Percentiles rank a stretch among this genome's conserved stretches.
These are phyloP conservation scores for Pachydiplax longipennis DNA, from an alignment of 2,888 invertebrate species.

Conservation along the genomic window DNA sequence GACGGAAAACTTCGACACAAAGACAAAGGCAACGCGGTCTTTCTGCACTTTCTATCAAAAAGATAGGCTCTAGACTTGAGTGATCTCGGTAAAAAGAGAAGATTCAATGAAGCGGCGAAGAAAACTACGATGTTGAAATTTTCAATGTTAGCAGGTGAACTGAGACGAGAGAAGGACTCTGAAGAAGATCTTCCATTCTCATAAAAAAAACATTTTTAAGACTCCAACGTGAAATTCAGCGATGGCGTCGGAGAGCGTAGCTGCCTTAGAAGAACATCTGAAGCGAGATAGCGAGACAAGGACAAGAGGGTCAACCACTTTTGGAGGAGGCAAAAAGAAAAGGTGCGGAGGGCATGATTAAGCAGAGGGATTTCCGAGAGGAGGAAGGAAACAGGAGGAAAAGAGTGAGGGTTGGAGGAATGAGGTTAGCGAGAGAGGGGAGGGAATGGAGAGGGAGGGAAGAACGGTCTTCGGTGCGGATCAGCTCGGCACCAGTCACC, in stretches of 20 bases:
- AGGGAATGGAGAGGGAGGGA: background rate
- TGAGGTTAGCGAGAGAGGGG: slow-evolving; percentile 51
- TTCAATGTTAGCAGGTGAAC: no score
- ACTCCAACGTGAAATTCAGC: no score
- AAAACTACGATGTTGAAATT: no score
- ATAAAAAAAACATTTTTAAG: no score
- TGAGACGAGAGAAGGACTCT: no score
- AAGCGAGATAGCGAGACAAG: background rate
- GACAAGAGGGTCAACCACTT: background rate
- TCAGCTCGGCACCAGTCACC: slow-evolving; percentile 45
- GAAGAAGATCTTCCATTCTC: no score
- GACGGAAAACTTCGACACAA: no score
- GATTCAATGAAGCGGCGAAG: no score
- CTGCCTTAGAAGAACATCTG: background rate
- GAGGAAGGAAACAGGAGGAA: slow-evolving; percentile 49
- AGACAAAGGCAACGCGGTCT: no score
- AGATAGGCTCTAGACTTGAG: no score
- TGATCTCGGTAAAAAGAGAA: no score
- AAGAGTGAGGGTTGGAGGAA: slow-evolving; percentile 50
- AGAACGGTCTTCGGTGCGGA: background rate
- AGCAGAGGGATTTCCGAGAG: background rate
- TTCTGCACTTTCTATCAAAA: no score
- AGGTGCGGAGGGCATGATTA: background rate
- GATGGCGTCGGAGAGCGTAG: background rate
- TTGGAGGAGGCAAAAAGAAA: background rate